These are phyloP conservation scores for Steatocranus sp. DNA, from an alignment of 2,797 vertebrate species.

Conservation along the genomic window DNA sequence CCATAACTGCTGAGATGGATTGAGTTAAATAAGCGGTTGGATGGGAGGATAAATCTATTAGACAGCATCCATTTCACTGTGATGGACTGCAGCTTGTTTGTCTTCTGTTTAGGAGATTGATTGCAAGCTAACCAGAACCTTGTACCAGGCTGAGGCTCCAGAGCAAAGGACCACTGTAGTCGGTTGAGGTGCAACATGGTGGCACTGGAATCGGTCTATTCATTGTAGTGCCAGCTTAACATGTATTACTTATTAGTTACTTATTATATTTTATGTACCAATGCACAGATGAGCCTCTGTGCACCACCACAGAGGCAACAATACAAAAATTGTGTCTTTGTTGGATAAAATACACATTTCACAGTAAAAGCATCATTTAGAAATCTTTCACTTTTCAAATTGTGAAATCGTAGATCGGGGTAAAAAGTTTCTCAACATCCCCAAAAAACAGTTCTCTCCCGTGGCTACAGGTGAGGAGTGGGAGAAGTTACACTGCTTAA, in stretches of 20 bases:
- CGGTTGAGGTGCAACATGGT: background rate
- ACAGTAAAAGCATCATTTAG: background rate
- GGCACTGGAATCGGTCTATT: background rate
- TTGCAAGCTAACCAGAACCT: background rate
- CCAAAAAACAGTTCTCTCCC: background rate
- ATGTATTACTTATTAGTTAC: background rate
- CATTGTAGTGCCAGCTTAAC: background rate
- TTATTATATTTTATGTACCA: background rate
- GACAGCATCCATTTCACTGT: background rate
- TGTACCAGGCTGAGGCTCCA: background rate
- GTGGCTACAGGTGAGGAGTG: slow-evolving; percentile 9
- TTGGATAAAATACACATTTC: background rate
- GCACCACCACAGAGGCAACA: background rate
- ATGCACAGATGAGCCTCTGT: accelerated
- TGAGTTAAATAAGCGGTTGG: background rate
- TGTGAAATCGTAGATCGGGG: accelerated
- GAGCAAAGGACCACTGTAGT: background rate
- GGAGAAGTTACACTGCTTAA: background rate
- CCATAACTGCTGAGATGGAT: background rate
- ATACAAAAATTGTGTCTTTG: background rate
- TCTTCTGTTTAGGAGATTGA: background rate
- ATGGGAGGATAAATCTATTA: background rate
- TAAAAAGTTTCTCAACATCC: background rate
- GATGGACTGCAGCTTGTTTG: background rate
- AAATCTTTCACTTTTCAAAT: background rate